These are phyloP conservation scores for Hemibagrus wyckioides DNA, from an alignment of 2,113 vertebrate species.

Conservation along the genomic window DNA sequence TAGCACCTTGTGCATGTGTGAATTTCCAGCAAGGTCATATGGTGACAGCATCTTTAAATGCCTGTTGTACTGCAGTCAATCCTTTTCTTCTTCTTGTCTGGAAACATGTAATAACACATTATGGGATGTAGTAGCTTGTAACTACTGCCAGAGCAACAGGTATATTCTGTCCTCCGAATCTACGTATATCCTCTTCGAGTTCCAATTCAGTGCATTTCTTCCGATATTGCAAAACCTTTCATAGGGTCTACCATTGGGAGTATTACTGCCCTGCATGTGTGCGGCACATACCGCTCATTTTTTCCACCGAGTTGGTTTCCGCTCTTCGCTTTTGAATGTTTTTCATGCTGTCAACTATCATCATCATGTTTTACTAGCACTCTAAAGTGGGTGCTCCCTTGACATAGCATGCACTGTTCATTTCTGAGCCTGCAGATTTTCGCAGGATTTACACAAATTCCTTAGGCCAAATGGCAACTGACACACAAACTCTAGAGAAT, in stretches of 20 bases:
- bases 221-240: neutral
- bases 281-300: neutral
- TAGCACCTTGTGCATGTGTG: neutral
- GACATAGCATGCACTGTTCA: neutral
- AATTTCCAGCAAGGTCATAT: neutral
- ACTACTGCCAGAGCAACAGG: neutral
- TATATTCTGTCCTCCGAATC: neutral
- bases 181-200: neutral
- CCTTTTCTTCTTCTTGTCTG: neutral
- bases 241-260: neutral
- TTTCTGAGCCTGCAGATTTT: neutral
- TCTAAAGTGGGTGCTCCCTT: neutral
- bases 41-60: neutral
- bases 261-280: too few relatives aligned
- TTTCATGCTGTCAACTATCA: neutral
- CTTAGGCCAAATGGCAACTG: neutral
- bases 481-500: neutral
- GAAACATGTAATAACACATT: neutral
- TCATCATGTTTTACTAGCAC: neutral
- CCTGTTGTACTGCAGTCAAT: neutral
- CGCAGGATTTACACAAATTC: neutral
- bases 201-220: neutral
- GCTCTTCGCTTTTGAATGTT: neutral
- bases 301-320: neutral
- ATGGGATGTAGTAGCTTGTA: neutral